Percentiles rank a stretch among this genome's conserved stretches.
Conservation (phyloP, 1,140 invertebrate species). For the Cherax destructor region DNA sequence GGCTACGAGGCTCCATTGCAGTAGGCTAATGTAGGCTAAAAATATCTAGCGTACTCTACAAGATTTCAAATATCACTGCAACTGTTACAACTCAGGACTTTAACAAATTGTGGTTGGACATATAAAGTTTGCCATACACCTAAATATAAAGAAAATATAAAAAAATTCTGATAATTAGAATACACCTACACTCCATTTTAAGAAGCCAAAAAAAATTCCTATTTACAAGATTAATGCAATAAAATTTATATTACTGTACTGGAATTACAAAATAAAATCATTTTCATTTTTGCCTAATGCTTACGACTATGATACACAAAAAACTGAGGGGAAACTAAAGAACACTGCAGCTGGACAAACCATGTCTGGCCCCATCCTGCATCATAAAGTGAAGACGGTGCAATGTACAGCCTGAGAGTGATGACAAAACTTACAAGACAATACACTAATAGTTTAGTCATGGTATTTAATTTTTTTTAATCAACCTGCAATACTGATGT, state of each 20-base stretch:
- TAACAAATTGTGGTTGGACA: slow-evolving; percentile 5
- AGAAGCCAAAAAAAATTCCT: neutral
- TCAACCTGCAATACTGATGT: slow-evolving; percentile 10
- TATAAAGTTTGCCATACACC: neutral
- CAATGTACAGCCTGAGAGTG: neutral
- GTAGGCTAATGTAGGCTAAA: slow-evolving; percentile 50
- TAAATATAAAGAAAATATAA: neutral
- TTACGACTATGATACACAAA: neutral
- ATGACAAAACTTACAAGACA: neutral
- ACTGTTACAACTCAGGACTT: slow-evolving; percentile 20
- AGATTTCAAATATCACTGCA: slow-evolving; percentile 25
- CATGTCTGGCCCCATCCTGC: slow-evolving; percentile 21
- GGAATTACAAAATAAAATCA: neutral
- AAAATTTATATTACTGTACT: neutral
- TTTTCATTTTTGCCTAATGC: neutral
- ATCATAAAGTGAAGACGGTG: slow-evolving; percentile 16
- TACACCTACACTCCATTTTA: neutral
- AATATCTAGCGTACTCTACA: slow-evolving; percentile 42
- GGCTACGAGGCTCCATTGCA: slow-evolving; percentile 47
- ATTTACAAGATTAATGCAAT: neutral
- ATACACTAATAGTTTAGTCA: slow-evolving; percentile 4
- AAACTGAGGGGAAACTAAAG: neutral
- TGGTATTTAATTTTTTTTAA: neutral
- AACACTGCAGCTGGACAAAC: slow-evolving; percentile 33
- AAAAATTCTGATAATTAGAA: neutral